Base-by-base conservation (phyloP, 2,113 vertebrate species). In the Calyptommatus sinebrachiatus region DNA sequence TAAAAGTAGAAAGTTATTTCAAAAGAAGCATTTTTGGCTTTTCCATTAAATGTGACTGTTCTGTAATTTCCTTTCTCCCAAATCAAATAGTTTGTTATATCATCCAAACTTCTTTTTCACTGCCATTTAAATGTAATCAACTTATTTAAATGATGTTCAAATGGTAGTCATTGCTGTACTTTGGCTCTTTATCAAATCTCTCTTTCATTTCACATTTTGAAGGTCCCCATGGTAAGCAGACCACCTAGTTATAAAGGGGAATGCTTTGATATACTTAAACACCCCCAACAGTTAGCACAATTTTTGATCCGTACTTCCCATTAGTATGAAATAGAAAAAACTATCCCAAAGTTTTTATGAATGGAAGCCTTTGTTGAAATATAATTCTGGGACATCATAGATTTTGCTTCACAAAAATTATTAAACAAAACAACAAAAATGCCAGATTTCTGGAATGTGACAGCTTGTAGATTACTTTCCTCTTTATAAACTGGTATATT, bases 291-390 rank as follows among this genome's bases (percentile, higher is more conserved):
- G 84, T 89, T 84, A 76, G 71, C 57, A 81, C 83, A 78, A 70
- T 48, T 83, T 89, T 79, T 71, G 88, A 73, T 86, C 10, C 69
- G 73, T 66, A 88, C 60, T 79, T 22, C 31, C 82, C 74, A 83
- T 82, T 78, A 79, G 18, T 53, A 53, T 88, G 77, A 90, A 92
- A 89, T 73, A 57, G 24, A 73, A 87, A 46, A 83, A 83, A 82
- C 11, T 50, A 35, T 35, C 79, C 48, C 76, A 88, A 87, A 82
- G 84, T 62, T 60, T 87, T 90, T 85, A 76, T 78, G 83, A 89
- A 85, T 91, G 85, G 85, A 76, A 84, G 7, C 66, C 20, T 83
- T 86, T 82, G 86, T 81, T 89, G 84, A 85, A 73, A 80, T 89
- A 82, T 67, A 28, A 66, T 67, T 86, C 70, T 80, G 74, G 89